Evolutionary conservation across 2,888 invertebrate genomes (phyloP).

Genomic region (Eretmocerus hayati): DNA sequence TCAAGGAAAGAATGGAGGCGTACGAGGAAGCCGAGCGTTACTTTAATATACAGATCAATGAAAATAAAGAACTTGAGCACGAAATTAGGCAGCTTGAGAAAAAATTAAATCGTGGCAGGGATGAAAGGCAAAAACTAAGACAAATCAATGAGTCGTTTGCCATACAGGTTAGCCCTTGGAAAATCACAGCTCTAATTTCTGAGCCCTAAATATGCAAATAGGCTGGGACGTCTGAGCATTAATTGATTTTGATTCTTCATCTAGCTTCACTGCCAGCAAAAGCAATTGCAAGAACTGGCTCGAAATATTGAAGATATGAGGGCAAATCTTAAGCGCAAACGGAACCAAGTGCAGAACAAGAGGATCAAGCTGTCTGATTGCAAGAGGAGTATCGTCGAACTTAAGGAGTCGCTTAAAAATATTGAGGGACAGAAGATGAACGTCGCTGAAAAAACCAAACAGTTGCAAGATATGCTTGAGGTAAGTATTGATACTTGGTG

Average conservation of each 20-base stretch:
- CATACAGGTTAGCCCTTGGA: slow-evolving; percentile 52
- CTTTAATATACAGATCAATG: slow-evolving; percentile 53
- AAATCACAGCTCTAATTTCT: too few relatives aligned
- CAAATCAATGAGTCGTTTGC: slow-evolving; percentile 43
- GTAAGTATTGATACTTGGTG: slow-evolving; percentile 26
- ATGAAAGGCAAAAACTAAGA: slow-evolving; percentile 38
- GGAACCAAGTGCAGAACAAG: slow-evolving; percentile 21
- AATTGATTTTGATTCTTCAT: background rate
- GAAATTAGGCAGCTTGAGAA: slow-evolving; percentile 45
- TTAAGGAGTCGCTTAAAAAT: slow-evolving; percentile 50
- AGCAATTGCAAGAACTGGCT: slow-evolving; percentile 32
- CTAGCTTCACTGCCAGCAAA: slow-evolving; percentile 6
- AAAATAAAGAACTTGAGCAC: slow-evolving; percentile 51
- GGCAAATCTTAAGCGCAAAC: slow-evolving; percentile 23
- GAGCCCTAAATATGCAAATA: too few relatives aligned
- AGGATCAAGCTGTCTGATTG: slow-evolving; percentile 25
- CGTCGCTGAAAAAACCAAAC: slow-evolving; percentile 54
- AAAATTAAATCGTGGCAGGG: slow-evolving; percentile 41
- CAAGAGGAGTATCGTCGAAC: slow-evolving; percentile 43
- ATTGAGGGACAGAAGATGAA: slow-evolving; percentile 52
- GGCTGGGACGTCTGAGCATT: background rate
- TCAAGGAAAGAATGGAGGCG: slow-evolving; percentile 49
- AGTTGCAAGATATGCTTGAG: slow-evolving; percentile 57
- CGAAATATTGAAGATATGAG: slow-evolving; percentile 36
- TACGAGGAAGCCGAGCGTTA: slow-evolving; percentile 57